Percentiles rank a stretch among this genome's conserved stretches.
Conservation (phyloP, 2,888 invertebrate genomes). For the Epinotia bilunana region DNA sequence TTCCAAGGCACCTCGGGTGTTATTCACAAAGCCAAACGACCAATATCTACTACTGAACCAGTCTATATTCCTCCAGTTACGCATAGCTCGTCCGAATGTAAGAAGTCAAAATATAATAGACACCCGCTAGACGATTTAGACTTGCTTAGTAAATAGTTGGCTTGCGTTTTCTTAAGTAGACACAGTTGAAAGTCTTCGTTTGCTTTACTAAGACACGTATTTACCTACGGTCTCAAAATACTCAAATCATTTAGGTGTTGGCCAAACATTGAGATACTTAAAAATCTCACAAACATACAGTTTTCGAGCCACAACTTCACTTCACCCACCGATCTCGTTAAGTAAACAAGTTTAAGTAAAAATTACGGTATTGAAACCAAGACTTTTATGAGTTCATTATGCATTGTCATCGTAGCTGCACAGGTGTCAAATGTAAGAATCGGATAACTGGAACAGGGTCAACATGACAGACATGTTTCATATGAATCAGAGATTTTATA, state of each 20-base stretch:
- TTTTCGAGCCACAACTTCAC: conserved; percentile 30
- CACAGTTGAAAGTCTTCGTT: conserved; percentile 43
- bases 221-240: conserved; percentile 38
- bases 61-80: no score
- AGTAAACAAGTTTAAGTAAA: conserved; percentile 30
- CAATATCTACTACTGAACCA: background rate
- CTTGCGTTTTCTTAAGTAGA: conserved; percentile 45
- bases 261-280: conserved; percentile 36
- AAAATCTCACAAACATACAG: conserved; percentile 24
- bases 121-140: background rate
- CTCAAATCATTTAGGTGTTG: conserved; percentile 43
- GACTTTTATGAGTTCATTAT: background rate
- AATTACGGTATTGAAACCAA: conserved; percentile 20
- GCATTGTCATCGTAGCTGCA: conserved; percentile 3
- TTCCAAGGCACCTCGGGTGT: conserved; percentile 33
- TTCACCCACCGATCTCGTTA: conserved; percentile 19
- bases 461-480: background rate
- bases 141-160: conserved; percentile 6
- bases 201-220: conserved; percentile 41
- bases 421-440: conserved; percentile 10
- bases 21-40: background rate
- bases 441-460: conserved; percentile 12
- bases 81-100: no score
- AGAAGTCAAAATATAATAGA: background rate
- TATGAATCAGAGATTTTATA: background rate